These are phyloP conservation scores for Notodonta dromedarius DNA, from an alignment of 2,888 invertebrate species.

Conservation along the genomic window DNA sequence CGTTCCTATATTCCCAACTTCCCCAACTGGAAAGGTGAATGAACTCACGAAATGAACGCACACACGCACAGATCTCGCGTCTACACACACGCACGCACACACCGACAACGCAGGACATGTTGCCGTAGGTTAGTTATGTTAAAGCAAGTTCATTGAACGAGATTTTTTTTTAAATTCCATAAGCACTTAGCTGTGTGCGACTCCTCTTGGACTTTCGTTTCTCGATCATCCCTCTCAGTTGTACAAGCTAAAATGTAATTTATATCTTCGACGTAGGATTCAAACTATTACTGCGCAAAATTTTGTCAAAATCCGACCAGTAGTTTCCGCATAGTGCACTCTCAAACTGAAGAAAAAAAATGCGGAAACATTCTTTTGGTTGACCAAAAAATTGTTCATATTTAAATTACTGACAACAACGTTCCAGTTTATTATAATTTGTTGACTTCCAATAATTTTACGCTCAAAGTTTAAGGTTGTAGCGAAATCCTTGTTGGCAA, in stretches of 20 bases:
- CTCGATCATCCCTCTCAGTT: background rate
- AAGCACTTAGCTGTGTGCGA: background rate
- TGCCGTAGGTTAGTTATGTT: conserved; percentile 72
- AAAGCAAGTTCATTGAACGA: conserved; percentile 57
- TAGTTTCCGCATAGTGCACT: too few species aligned
- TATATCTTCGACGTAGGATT: too few species aligned
- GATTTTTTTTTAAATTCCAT: conserved; percentile 43
- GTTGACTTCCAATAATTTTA: conserved; percentile 31
- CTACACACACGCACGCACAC: conserved; percentile 36
- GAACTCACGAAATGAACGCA: conserved; percentile 82
- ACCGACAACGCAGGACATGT: conserved; percentile 59
- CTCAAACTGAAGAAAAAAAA: too few species aligned
- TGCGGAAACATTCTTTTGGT: too few species aligned
- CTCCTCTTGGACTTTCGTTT: background rate
- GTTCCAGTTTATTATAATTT: too few species aligned
- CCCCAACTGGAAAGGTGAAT: conserved; percentile 82
- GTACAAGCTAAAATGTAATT: too few species aligned
- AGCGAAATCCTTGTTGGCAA: too few species aligned
- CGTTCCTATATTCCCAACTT: conserved; percentile 67
- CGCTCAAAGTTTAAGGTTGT: conserved; percentile 36
- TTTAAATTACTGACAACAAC: too few species aligned
- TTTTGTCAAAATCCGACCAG: too few species aligned
- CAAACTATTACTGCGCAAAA: too few species aligned
- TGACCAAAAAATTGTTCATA: too few species aligned
- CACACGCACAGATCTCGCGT: conserved; percentile 44